phyloP scores from a whole-genome alignment of 1,140 invertebrate genomes.

The Holotrichia oblita region DNA sequence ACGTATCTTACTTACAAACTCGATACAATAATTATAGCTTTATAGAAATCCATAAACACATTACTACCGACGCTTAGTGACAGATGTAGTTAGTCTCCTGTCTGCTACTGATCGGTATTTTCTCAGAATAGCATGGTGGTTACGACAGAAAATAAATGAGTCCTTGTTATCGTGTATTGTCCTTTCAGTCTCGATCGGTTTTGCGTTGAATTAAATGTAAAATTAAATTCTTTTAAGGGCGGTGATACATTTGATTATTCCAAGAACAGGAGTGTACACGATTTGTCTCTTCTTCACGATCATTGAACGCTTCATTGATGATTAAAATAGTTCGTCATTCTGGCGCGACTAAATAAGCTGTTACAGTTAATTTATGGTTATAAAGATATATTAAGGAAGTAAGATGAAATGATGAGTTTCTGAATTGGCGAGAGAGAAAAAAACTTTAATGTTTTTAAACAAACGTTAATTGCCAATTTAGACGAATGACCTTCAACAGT shows the following conservation, averaged over 20 bases:
- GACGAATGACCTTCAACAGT: no score
- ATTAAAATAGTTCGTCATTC: neutral
- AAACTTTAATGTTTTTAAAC: no score
- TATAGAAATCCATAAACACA: neutral
- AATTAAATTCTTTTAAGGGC: neutral
- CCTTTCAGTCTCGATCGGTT: neutral
- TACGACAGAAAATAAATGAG: neutral
- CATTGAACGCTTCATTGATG: constrained; percentile 1
- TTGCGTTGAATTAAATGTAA: constrained; percentile 7
- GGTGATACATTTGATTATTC: neutral
- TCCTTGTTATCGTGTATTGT: neutral
- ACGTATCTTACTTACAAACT: neutral
- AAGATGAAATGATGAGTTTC: neutral
- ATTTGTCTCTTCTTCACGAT: neutral
- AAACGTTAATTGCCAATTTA: no score
- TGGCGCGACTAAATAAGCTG: neutral
- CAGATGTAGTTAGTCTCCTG: neutral
- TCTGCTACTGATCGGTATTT: neutral
- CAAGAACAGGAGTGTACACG: neutral
- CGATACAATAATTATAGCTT: neutral
- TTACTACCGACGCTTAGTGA: neutral
- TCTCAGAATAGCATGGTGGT: neutral
- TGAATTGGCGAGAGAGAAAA: neutral
- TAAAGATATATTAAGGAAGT: neutral
- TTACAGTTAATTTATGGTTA: neutral